Conservation (phyloP, 2,113 vertebrate species). For the Pionites leucogaster region DNA sequence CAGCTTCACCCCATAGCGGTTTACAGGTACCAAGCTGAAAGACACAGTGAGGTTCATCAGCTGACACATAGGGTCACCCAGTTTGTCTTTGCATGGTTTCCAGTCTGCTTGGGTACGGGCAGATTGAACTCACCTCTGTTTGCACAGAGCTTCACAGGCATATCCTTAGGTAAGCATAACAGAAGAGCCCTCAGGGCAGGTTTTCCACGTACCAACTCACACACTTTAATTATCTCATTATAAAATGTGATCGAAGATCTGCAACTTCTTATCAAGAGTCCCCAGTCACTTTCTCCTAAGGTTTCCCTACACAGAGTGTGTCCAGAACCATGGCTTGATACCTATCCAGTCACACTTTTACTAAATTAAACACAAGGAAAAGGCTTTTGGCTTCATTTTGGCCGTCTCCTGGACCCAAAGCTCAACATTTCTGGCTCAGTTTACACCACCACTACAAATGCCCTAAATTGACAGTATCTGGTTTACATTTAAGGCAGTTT, state of each 20-base stretch:
- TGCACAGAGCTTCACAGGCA: neutral
- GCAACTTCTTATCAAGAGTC: neutral
- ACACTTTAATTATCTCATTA: neutral
- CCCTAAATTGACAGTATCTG: constrained; percentile 59
- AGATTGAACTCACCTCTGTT: neutral
- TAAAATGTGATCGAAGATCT: neutral
- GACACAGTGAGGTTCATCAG: neutral
- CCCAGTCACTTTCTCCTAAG: constrained; percentile 8
- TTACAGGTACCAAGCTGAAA: neutral
- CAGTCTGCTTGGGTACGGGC: neutral
- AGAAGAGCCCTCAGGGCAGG: neutral
- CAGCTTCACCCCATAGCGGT: neutral
- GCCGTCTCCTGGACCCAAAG: neutral
- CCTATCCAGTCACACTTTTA: constrained; percentile 16
- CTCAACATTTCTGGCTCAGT: constrained; percentile 42
- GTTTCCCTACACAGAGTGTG: neutral
- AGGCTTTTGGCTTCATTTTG: constrained; percentile 27
- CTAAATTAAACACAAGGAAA: constrained; percentile 44
- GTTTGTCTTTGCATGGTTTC: neutral
- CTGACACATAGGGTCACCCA: neutral
- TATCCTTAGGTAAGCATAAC: neutral
- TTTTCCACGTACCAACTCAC: neutral
- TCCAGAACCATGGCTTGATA: neutral
- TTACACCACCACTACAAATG: constrained; percentile 31
- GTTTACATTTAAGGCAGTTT: constrained; percentile 62